Evolutionary conservation across 2,113 vertebrate genomes (phyloP).

Genomic region (Anguilla rostrata): DNA sequence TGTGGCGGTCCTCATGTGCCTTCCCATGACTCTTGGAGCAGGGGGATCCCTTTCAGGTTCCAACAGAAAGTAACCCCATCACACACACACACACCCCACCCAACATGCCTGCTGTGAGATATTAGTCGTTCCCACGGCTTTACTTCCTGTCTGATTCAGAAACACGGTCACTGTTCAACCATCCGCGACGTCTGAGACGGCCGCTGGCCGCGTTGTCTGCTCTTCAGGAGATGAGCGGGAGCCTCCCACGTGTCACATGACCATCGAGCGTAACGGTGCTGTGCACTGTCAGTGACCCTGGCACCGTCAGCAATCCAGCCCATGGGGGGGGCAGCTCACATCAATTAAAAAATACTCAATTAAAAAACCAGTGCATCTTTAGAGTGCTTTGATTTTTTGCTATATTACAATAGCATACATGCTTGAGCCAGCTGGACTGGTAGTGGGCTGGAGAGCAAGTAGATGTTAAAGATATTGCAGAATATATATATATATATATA

Average conservation of each 20-base stretch:
- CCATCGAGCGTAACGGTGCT: neutral
- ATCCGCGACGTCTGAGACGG: neutral
- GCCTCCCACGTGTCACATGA: neutral
- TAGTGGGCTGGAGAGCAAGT: neutral
- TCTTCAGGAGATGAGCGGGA: neutral
- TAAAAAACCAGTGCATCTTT: neutral
- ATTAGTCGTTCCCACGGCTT: neutral
- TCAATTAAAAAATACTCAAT: neutral
- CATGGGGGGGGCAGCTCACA: neutral
- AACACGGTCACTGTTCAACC: neutral
- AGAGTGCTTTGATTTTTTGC: neutral
- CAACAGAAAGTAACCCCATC: neutral
- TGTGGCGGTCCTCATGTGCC: neutral
- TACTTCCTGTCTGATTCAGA: neutral
- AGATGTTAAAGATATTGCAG: neutral
- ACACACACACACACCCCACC: neutral
- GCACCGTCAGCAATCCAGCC: neutral
- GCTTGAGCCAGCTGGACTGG: neutral
- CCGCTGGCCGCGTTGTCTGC: neutral
- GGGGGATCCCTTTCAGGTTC: neutral
- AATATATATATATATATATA: neutral
- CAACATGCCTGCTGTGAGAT: neutral
- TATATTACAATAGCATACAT: neutral
- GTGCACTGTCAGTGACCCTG: neutral
- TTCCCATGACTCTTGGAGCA: neutral